Percentiles rank a stretch among this genome's conserved stretches.
These are phyloP conservation scores for Tretioscincus oriximinensis DNA, from an alignment of 2,113 vertebrate genomes.

Conservation along the genomic window DNA sequence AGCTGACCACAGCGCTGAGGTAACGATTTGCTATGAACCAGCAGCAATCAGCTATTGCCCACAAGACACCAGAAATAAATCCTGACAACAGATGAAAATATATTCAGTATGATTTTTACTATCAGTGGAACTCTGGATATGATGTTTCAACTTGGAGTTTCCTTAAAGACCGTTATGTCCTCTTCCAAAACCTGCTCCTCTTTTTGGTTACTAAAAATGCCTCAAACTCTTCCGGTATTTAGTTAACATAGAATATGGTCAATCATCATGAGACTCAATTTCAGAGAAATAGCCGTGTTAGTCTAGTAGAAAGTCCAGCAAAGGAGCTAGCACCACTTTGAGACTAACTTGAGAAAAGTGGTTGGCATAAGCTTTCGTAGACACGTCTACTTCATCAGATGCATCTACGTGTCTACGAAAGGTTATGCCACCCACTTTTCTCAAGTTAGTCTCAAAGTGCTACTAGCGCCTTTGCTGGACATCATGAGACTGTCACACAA, in stretches of 20 bases:
- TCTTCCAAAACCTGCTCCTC: background rate
- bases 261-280: background rate
- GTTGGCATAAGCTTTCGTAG: too few relatives aligned
- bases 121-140: background rate
- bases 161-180: background rate
- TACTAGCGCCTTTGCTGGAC: too few relatives aligned
- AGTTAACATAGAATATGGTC: background rate
- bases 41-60: conserved; percentile 81
- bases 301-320: too few relatives aligned
- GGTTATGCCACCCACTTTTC: too few relatives aligned
- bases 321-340: too few relatives aligned
- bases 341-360: too few relatives aligned
- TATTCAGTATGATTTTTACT: background rate
- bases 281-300: too few relatives aligned
- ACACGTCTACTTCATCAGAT: too few relatives aligned
- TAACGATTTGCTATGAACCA: conserved; percentile 87
- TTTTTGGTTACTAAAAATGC: background rate
- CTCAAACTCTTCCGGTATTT: too few relatives aligned
- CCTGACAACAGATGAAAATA: conserved; percentile 66
- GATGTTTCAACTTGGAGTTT: background rate
- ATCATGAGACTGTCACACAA: background rate
- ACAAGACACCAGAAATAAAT: conserved; percentile 84
- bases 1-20: conserved; percentile 83
- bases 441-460: too few relatives aligned
- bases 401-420: too few relatives aligned